Evolutionary conservation across 2,888 invertebrate species (phyloP).

Genomic region (Drosophila multiciliata): DNA sequence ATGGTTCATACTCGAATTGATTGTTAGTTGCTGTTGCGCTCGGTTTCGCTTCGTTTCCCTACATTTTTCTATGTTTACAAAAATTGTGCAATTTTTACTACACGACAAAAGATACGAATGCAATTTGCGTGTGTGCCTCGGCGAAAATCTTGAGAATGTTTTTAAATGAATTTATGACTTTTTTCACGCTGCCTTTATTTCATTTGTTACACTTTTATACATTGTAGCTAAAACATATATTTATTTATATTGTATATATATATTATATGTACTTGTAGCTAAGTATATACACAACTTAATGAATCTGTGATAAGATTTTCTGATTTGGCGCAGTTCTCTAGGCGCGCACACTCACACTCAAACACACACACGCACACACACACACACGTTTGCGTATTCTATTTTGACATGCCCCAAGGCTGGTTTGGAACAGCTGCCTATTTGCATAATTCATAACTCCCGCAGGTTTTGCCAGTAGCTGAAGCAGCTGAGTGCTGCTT

Average conservation of each 20-base stretch:
- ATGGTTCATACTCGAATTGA: slow-evolving; percentile 25
- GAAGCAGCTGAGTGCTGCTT: background rate
- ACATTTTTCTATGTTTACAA: slow-evolving; percentile 45
- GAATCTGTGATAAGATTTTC: slow-evolving; percentile 50
- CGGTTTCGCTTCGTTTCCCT: slow-evolving; percentile 61
- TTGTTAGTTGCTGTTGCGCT: slow-evolving; percentile 56
- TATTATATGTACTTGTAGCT: slow-evolving; percentile 23
- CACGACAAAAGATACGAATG: slow-evolving; percentile 12
- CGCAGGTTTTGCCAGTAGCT: slow-evolving; percentile 50
- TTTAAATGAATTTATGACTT: slow-evolving; percentile 72
- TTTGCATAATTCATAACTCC: slow-evolving; percentile 78
- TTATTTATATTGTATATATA: slow-evolving; percentile 3
- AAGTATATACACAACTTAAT: slow-evolving; percentile 16
- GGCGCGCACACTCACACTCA: slow-evolving; percentile 11
- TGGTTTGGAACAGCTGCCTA: slow-evolving; percentile 29
- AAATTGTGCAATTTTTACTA: slow-evolving; percentile 36
- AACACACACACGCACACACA: background rate
- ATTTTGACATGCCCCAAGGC: slow-evolving; percentile 51
- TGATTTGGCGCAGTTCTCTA: slow-evolving; percentile 36
- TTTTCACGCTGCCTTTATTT: slow-evolving; percentile 53
- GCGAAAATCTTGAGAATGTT: slow-evolving; percentile 65
- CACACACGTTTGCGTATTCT: slow-evolving; percentile 23
- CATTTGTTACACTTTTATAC: slow-evolving; percentile 46
- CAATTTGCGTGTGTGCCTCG: slow-evolving; percentile 21
- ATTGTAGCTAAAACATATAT: slow-evolving; percentile 14